A percentile compares a stretch with the other conserved stretches of the same genome.
Conservation (phyloP, 1,140 invertebrate genomes). For the Epicauta chinensis region DNA sequence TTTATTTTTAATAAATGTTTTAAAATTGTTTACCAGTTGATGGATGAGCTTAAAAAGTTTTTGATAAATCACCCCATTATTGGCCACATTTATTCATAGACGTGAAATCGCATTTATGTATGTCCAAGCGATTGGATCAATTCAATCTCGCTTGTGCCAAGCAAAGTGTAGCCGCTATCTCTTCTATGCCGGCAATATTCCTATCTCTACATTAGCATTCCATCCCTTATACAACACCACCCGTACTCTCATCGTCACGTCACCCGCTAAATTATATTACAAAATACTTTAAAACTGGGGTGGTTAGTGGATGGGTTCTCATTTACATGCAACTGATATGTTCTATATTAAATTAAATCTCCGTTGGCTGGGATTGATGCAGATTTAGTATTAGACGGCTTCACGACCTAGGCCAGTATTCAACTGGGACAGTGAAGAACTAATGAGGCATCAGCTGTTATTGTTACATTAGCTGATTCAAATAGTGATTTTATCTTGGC, state of each 20-base stretch:
- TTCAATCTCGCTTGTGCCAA: conserved; percentile 20
- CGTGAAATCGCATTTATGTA: conserved; percentile 26
- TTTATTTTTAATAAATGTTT: too few species aligned
- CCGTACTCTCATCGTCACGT: neutral
- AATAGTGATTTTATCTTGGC: too few species aligned
- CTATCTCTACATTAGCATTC: conserved; percentile 25
- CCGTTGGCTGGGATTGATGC: neutral
- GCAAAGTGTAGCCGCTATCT: too few species aligned
- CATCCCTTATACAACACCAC: neutral
- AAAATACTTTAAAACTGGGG: conserved; percentile 16
- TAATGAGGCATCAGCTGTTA: too few species aligned
- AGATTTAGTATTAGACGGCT: conserved; percentile 1
- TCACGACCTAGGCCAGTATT: too few species aligned
- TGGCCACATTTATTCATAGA: conserved; percentile 29
- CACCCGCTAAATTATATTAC: conserved; percentile 20
- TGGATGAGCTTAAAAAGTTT: conserved; percentile 12
- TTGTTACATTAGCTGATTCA: too few species aligned
- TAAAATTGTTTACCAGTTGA: too few species aligned
- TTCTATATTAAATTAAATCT: conserved; percentile 16
- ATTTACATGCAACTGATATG: conserved; percentile 11
- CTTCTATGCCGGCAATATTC: conserved; percentile 6
- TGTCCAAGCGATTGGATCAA: conserved; percentile 32
- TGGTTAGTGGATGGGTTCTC: neutral
- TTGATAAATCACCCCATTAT: conserved; percentile 28
- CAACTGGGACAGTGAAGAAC: too few species aligned